Percentiles rank a stretch among this genome's conserved stretches.
Evolutionary conservation across 2,797 vertebrate genomes (phyloP).

Genomic region (Crenuchus spilurus): DNA sequence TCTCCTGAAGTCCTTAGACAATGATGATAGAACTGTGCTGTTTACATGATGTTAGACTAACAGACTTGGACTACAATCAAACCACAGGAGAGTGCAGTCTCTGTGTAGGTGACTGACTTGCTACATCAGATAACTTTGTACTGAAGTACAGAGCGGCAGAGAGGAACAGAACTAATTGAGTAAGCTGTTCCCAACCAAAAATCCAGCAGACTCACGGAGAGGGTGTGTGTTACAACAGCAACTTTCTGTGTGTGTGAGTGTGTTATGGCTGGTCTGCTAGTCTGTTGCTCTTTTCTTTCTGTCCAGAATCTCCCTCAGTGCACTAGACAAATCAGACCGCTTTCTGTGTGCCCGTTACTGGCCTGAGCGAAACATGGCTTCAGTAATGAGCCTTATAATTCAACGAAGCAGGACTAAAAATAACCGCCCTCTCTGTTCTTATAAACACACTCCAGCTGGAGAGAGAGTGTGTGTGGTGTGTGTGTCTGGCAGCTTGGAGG

Average conservation of each 20-base stretch:
- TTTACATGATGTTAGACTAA: too few species aligned
- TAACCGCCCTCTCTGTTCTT: slow-evolving; percentile 4
- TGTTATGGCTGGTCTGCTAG: slow-evolving; percentile 36
- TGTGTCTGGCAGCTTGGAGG: slow-evolving; percentile 14
- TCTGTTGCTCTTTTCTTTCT: slow-evolving; percentile 11
- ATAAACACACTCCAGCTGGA: slow-evolving; percentile 37
- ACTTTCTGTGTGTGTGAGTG: slow-evolving; percentile 26
- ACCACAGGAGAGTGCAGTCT: too few species aligned
- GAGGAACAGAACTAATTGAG: too few species aligned
- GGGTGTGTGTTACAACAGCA: neutral
- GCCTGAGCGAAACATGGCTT: neutral
- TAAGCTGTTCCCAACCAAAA: too few species aligned
- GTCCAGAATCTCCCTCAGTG: neutral
- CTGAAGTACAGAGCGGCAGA: too few species aligned
- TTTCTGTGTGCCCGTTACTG: neutral
- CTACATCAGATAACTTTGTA: too few species aligned
- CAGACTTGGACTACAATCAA: too few species aligned
- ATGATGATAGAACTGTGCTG: too few species aligned
- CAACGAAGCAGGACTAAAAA: slow-evolving; percentile 24
- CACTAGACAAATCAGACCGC: neutral
- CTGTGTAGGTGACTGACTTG: too few species aligned
- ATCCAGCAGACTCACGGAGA: slow-evolving; percentile 31
- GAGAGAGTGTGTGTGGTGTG: slow-evolving; percentile 10
- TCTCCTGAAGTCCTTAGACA: too few species aligned
- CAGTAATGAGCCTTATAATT: slow-evolving; percentile 15